These are phyloP conservation scores for Dendroctonus ponderosae DNA, from an alignment of 1,140 invertebrate genomes.

Conservation along the genomic window DNA sequence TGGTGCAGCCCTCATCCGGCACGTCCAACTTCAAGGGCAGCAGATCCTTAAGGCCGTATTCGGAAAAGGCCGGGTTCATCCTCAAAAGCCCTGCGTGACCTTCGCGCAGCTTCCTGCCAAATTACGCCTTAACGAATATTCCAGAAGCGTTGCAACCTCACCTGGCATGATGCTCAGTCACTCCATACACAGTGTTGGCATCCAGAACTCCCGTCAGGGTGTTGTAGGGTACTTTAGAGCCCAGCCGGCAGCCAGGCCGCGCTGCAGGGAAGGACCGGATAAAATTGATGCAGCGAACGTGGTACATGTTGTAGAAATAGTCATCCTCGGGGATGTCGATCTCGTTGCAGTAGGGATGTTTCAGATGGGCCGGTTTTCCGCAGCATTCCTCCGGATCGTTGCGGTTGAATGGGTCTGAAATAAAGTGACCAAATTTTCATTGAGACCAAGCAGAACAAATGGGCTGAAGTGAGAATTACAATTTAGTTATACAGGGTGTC, in stretches of 20 bases:
- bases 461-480: too few species aligned
- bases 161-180: slow-evolving; percentile 73
- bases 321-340: slow-evolving; percentile 87
- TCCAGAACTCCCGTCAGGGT: slow-evolving; percentile 79
- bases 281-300: slow-evolving; percentile 83
- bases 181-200: slow-evolving; percentile 82
- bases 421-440: too few species aligned
- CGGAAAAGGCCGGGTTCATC: slow-evolving; percentile 85
- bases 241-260: slow-evolving; percentile 76
- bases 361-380: slow-evolving; percentile 68
- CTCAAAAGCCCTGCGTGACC: slow-evolving; percentile 75
- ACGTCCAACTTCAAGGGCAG: slow-evolving; percentile 86
- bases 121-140: not conserved
- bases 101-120: slow-evolving; percentile 67
- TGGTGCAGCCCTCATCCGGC: slow-evolving; percentile 89
- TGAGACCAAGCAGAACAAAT: too few species aligned
- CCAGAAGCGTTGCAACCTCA: slow-evolving; percentile 42
- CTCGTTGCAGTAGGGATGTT: slow-evolving; percentile 90
- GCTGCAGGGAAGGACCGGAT: slow-evolving; percentile 81
- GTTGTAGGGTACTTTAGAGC: slow-evolving; percentile 73
- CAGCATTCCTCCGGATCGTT: slow-evolving; percentile 90
- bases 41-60: slow-evolving; percentile 85
- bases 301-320: slow-evolving; percentile 84
- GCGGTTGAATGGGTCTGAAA: slow-evolving; percentile 73
- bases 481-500: too few species aligned